Evolutionary conservation across 2,113 vertebrate species (phyloP).

Genomic region (Onychostoma macrolepis): DNA sequence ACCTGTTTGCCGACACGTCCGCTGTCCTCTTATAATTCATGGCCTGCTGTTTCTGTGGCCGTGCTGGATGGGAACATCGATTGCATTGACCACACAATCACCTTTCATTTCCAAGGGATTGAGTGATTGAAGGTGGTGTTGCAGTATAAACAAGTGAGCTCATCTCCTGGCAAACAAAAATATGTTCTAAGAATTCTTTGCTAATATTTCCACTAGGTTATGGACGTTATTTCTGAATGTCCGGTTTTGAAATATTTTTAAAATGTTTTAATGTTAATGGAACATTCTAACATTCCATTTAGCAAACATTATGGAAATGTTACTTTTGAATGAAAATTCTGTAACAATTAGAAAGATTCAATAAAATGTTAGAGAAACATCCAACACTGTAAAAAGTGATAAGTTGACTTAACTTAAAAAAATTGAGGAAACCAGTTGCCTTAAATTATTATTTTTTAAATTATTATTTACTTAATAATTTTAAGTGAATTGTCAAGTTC

Average conservation of each 20-base stretch:
- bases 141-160: background rate
- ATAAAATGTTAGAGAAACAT: too few relatives aligned
- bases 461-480: too few relatives aligned
- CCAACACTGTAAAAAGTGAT: too few relatives aligned
- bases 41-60: conserved; percentile 4
- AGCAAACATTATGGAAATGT: background rate
- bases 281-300: background rate
- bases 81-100: conserved; percentile 10
- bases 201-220: background rate
- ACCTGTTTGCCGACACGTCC: background rate
- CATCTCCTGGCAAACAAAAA: background rate
- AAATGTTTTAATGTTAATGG: background rate
- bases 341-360: background rate
- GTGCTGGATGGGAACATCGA: conserved; percentile 20
- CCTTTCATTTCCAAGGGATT: conserved; percentile 12
- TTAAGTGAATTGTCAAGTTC: too few relatives aligned
- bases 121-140: background rate
- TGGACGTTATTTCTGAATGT: background rate
- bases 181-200: background rate
- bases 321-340: background rate
- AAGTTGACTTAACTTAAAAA: too few relatives aligned
- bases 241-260: background rate
- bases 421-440: too few relatives aligned
- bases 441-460: too few relatives aligned
- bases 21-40: background rate